phyloP scores from a whole-genome alignment of 2,797 vertebrate genomes.

The Gobio occitaniae region DNA sequence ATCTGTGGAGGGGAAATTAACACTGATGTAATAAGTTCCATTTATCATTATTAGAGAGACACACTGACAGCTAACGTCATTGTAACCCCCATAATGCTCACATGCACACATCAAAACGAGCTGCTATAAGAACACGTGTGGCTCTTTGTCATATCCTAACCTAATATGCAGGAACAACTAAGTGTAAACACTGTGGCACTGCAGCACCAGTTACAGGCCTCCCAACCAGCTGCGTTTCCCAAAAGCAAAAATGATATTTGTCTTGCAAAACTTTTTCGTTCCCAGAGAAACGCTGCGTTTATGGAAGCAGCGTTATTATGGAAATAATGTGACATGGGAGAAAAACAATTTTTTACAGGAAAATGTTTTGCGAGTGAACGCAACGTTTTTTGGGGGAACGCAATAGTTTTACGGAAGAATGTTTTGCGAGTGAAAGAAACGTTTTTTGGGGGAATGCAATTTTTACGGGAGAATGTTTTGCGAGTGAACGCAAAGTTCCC shows the following conservation, averaged over 20 bases:
- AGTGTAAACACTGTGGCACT: neutral
- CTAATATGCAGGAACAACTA: neutral
- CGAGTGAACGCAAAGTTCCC: too few species aligned
- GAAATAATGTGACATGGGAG: neutral
- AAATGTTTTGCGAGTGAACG: too few species aligned
- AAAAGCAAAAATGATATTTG: neutral
- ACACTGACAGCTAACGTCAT: constrained; percentile 87
- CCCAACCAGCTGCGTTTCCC: neutral
- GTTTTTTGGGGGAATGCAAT: too few species aligned
- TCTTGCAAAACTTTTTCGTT: neutral
- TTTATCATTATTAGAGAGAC: constrained; percentile 92
- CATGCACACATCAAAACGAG: constrained; percentile 66
- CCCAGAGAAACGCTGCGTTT: neutral
- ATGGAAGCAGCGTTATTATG: too few species aligned
- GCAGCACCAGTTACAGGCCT: neutral
- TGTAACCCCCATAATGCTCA: constrained; percentile 79
- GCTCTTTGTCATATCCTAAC: neutral
- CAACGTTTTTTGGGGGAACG: too few species aligned
- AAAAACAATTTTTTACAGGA: too few species aligned
- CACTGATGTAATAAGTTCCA: constrained; percentile 94
- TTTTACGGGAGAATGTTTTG: too few species aligned
- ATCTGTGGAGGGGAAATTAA: constrained; percentile 86
- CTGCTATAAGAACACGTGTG: constrained; percentile 49
- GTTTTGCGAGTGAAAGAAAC: too few species aligned
- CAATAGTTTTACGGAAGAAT: too few species aligned